Conservation (phyloP, 92 coral and sea anemone genomes). For the Epizoanthus illoricatus region DNA sequence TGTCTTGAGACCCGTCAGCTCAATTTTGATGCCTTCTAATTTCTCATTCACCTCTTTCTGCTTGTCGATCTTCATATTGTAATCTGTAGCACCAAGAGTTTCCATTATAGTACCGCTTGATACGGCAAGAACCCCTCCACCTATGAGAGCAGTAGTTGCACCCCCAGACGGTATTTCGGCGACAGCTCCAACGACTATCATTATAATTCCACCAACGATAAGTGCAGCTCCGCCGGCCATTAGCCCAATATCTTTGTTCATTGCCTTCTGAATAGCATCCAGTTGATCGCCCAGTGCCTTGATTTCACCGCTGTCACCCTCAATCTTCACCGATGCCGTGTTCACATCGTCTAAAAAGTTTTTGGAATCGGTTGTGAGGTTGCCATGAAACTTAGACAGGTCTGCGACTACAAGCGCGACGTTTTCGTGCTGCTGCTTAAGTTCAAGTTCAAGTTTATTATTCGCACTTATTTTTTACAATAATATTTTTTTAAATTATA, state of each 20-base stretch:
- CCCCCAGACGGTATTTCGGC: conserved; percentile 33
- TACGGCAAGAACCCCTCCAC: neutral
- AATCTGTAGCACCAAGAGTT: conserved; percentile 16
- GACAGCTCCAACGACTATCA: conserved; percentile 22
- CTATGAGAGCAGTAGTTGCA: conserved; percentile 19
- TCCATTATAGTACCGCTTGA: neutral
- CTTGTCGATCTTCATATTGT: conserved; percentile 15
- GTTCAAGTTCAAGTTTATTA: too few species aligned
- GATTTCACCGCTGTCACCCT: conserved; percentile 26
- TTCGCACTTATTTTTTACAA: too few species aligned
- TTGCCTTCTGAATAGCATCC: conserved; percentile 5
- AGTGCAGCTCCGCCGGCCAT: conserved; percentile 32
- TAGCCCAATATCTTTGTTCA: conserved; percentile 18
- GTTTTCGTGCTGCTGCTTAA: conserved; percentile 1
- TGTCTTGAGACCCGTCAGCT: conserved; percentile 27
- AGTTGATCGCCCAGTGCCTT: neutral
- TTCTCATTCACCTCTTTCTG: neutral
- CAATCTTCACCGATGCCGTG: conserved; percentile 2
- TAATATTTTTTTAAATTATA: too few species aligned
- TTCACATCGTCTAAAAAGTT: conserved; percentile 8
- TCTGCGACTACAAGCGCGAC: conserved; percentile 11
- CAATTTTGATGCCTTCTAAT: neutral
- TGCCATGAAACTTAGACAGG: neutral
- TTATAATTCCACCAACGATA: neutral
- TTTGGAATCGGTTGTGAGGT: conserved; percentile 18